A percentile compares a stretch with the other conserved stretches of the same genome.
These are phyloP conservation scores for Drosophila guanche DNA, from an alignment of 1,140 invertebrate genomes.

Conservation along the genomic window DNA sequence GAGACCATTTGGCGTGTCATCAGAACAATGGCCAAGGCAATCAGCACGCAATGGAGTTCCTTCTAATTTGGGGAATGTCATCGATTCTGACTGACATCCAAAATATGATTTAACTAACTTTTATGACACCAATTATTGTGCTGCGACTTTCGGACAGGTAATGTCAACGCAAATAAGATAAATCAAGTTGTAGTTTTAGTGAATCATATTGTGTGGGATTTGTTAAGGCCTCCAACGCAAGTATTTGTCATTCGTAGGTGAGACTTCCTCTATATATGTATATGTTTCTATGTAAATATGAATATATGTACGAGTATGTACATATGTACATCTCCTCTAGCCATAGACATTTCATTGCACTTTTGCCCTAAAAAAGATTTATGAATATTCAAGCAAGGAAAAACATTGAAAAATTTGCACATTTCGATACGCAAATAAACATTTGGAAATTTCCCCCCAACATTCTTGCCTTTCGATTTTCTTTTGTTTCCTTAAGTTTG, in stretches of 20 bases:
- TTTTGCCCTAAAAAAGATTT: conserved; percentile 50
- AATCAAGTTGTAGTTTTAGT: background rate
- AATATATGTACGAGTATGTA: background rate
- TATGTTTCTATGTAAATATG: background rate
- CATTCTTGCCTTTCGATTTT: background rate
- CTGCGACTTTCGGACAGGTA: conserved; percentile 38
- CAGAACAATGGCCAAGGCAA: conserved; percentile 57
- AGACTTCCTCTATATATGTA: no score
- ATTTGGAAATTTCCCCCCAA: conserved; percentile 48
- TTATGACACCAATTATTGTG: conserved; percentile 75
- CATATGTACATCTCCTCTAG: background rate
- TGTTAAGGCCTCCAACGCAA: no score
- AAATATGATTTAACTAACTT: conserved; percentile 73
- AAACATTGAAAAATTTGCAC: conserved; percentile 48
- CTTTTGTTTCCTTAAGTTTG: conserved; percentile 44
- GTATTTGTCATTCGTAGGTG: no score
- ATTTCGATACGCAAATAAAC: conserved; percentile 80
- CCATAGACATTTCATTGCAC: conserved; percentile 23
- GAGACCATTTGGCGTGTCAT: conserved; percentile 75
- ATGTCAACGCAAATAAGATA: conserved; percentile 10
- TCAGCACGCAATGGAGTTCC: conserved; percentile 48
- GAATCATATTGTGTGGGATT: no score
- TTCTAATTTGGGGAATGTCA: conserved; percentile 68
- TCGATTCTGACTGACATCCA: conserved; percentile 56
- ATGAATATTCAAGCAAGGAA: conserved; percentile 47